phyloP scores from a whole-genome alignment of 2,888 invertebrate species.

The Ormyrus labotus region DNA sequence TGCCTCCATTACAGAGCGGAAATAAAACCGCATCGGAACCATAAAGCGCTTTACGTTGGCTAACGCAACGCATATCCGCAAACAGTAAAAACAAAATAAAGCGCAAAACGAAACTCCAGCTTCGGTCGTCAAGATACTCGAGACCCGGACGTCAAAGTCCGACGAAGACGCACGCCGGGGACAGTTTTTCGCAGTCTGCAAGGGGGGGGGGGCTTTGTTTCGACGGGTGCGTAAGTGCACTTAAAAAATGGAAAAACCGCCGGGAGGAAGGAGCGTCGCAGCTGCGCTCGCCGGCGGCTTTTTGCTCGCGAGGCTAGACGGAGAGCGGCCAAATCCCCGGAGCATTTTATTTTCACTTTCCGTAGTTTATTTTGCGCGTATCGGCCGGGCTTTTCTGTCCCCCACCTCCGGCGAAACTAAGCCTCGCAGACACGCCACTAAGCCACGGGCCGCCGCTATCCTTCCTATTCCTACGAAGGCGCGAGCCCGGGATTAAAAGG shows the following conservation, averaged over 20 bases:
- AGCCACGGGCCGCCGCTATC: conserved; percentile 35
- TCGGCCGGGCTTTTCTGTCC: conserved; percentile 32
- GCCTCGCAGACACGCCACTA: conserved; percentile 64
- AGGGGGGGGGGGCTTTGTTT: conserved; percentile 44
- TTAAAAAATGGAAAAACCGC: conserved; percentile 67
- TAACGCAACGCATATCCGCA: conserved; percentile 21
- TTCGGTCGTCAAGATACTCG: too few species aligned
- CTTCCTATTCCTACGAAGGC: conserved; percentile 19
- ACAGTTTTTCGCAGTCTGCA: too few species aligned
- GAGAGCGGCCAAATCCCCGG: conserved; percentile 63
- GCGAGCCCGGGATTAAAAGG: conserved; percentile 52
- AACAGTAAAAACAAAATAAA: conserved; percentile 31
- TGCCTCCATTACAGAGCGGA: conserved; percentile 20
- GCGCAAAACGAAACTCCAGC: too few species aligned
- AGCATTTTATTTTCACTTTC: conserved; percentile 71
- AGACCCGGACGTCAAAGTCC: too few species aligned
- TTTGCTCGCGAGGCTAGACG: conserved; percentile 18
- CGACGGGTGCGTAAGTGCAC: conserved; percentile 63
- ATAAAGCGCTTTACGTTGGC: conserved; percentile 21
- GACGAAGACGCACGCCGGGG: too few species aligned
- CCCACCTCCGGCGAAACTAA: conserved; percentile 54
- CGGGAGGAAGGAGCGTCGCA: conserved; percentile 62
- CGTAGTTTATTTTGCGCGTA: conserved; percentile 66
- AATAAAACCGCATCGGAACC: conserved; percentile 39
- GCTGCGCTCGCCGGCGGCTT: conserved; percentile 59